Conservation (phyloP, 2,797 vertebrate genomes). For the Mustela erminea region DNA sequence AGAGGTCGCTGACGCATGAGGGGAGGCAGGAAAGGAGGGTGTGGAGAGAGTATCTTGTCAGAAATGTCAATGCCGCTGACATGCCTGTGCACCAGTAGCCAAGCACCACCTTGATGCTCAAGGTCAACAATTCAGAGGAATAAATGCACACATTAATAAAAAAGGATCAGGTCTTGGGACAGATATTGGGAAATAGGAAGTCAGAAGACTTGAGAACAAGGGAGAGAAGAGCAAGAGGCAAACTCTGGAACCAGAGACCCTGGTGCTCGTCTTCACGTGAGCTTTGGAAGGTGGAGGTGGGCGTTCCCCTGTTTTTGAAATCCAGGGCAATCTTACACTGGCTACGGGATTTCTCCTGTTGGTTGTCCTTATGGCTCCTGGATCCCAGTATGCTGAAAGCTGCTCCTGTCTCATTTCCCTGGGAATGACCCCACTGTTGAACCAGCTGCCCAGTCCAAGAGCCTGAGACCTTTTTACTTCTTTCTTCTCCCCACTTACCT, state of each 20-base stretch:
- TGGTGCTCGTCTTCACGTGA: accelerated
- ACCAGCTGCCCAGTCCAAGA: neutral
- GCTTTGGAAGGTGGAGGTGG: neutral
- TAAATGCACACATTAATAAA: neutral
- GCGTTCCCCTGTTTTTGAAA: no score
- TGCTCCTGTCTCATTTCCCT: neutral
- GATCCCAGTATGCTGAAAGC: neutral
- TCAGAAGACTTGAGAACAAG: neutral
- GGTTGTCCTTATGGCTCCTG: neutral
- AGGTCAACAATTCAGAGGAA: neutral
- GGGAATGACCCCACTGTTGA: neutral
- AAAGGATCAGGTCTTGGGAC: neutral
- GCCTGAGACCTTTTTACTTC: neutral
- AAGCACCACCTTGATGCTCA: neutral
- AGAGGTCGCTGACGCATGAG: neutral
- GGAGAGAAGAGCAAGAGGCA: neutral
- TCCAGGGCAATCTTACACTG: neutral
- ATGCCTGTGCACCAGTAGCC: neutral
- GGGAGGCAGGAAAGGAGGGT: neutral
- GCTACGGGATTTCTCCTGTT: neutral
- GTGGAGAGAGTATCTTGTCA: neutral
- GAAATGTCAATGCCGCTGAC: neutral
- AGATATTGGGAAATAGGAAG: neutral
- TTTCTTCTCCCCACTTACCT: neutral
- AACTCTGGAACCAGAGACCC: neutral